These are phyloP conservation scores for Geodia barretti DNA, from an alignment of 37 sponge, comb jelly and placozoan species.

Conservation along the genomic window DNA sequence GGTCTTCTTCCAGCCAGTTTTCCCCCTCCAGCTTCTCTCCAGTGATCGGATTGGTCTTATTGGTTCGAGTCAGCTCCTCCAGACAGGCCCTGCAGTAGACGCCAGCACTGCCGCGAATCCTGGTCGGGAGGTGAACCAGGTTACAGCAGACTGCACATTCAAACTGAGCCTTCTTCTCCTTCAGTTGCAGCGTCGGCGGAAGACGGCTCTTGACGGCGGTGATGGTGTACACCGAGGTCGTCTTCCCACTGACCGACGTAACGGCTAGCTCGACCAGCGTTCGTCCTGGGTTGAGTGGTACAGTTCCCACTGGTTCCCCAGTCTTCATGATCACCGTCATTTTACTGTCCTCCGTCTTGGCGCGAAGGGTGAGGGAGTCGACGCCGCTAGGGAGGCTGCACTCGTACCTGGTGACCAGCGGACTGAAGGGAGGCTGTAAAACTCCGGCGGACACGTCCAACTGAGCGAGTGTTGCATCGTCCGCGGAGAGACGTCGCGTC, in stretches of 20 bases:
- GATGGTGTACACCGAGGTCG: conserved; percentile 49
- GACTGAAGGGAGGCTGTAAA: conserved; percentile 78
- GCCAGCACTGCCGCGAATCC: conserved; percentile 26
- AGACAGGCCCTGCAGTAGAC: conserved; percentile 75
- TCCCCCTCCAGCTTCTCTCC: conserved; percentile 62
- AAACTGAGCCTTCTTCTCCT: conserved; percentile 2
- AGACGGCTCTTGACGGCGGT: conserved; percentile 46
- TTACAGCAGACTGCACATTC: conserved; percentile 75
- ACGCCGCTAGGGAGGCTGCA: conserved; percentile 64
- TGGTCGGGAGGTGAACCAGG: conserved; percentile 51
- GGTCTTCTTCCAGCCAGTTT: conserved; percentile 61
- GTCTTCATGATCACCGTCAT: conserved; percentile 57
- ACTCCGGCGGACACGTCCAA: conserved; percentile 70
- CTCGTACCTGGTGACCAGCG: conserved; percentile 48
- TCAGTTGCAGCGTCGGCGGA: conserved; percentile 23
- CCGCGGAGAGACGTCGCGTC: conserved; percentile 71
- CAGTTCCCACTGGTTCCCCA: conserved; percentile 46
- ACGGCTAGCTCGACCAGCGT: conserved; percentile 62
- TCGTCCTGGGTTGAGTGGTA: conserved; percentile 59
- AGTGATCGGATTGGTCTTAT: conserved; percentile 79
- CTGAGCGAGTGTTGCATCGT: conserved; percentile 77
- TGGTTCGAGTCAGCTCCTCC: conserved; percentile 76
- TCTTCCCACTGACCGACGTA: conserved; percentile 64
- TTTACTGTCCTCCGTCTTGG: conserved; percentile 68
- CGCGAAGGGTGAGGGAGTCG: conserved; percentile 51